phyloP scores from a whole-genome alignment of 2,797 vertebrate species.

The Microcaecilia unicolor region DNA sequence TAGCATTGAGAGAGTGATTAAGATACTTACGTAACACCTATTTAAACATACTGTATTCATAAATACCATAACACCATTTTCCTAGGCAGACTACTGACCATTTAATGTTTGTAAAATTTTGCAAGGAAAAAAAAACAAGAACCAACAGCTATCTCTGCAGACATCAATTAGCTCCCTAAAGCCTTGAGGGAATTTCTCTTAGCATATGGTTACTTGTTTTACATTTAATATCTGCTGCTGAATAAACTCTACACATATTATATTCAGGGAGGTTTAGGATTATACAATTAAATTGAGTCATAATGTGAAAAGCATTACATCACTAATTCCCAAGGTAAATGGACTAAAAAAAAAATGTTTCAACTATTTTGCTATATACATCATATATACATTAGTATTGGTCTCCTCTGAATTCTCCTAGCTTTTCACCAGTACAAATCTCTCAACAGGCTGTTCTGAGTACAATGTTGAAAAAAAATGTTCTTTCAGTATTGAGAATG shows the following conservation, averaged over 20 bases:
- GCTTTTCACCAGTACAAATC: not conserved
- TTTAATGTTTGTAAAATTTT: no score
- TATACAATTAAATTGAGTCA: slow-evolving; percentile 23
- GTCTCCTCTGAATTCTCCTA: not conserved
- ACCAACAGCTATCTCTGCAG: slow-evolving; percentile 11
- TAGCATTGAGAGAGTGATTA: no score
- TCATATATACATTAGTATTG: no score
- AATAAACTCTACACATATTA: slow-evolving; percentile 12
- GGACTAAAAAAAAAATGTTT: slow-evolving; percentile 12
- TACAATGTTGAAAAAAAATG: no score
- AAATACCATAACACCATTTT: no score
- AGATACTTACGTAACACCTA: no score
- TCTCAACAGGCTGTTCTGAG: not conserved
- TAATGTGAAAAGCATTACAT: not conserved
- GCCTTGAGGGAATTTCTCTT: not conserved
- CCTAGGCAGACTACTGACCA: no score
- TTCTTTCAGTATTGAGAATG: not conserved
- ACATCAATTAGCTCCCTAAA: slow-evolving; percentile 12
- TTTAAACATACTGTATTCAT: no score
- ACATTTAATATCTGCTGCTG: slow-evolving; percentile 17
- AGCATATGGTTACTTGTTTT: slow-evolving; percentile 11
- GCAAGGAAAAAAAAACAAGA: not conserved
- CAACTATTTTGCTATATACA: slow-evolving; percentile 10
- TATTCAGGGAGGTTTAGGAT: slow-evolving; percentile 12
- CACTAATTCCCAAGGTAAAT: not conserved